These are phyloP conservation scores for Eupithecia insigniata DNA, from an alignment of 2,888 invertebrate genomes.

Conservation along the genomic window DNA sequence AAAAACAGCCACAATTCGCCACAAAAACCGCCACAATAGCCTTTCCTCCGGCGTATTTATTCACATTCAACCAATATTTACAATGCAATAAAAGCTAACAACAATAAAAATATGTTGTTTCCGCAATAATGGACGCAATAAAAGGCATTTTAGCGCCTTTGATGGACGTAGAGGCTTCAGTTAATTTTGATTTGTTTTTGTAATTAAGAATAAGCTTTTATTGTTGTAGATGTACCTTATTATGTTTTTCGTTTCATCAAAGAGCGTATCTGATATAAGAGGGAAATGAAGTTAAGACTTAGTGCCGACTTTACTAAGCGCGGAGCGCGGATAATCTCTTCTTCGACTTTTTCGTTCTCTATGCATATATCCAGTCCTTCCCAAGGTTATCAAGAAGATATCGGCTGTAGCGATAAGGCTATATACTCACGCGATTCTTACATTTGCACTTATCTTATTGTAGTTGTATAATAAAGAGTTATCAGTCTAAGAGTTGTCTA, in stretches of 20 bases:
- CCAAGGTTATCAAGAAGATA: not conserved
- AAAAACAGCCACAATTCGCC: constrained; percentile 43
- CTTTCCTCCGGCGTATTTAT: constrained; percentile 50
- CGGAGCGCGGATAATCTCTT: not conserved
- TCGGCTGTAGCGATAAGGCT: no score
- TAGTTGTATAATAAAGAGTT: no score
- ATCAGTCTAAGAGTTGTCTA: no score
- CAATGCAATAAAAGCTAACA: constrained; percentile 58
- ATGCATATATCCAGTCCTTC: not conserved
- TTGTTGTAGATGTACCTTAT: constrained; percentile 32
- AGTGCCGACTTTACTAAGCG: not conserved
- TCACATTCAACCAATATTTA: constrained; percentile 57
- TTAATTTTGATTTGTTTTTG: constrained; percentile 59
- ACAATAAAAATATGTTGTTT: constrained; percentile 58
- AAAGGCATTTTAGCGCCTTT: constrained; percentile 54
- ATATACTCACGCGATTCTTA: no score
- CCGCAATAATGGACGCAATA: constrained; percentile 54
- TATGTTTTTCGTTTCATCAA: not conserved
- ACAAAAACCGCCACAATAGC: constrained; percentile 40
- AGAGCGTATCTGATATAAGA: not conserved
- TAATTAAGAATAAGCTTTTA: constrained; percentile 56
- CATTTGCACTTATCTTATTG: no score
- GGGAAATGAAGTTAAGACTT: not conserved
- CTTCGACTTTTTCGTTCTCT: not conserved
- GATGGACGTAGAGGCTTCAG: constrained; percentile 48